Percentiles rank a stretch among this genome's conserved stretches.
phyloP scores from a whole-genome alignment of 1,140 invertebrate genomes.

The Phortica variegata region DNA sequence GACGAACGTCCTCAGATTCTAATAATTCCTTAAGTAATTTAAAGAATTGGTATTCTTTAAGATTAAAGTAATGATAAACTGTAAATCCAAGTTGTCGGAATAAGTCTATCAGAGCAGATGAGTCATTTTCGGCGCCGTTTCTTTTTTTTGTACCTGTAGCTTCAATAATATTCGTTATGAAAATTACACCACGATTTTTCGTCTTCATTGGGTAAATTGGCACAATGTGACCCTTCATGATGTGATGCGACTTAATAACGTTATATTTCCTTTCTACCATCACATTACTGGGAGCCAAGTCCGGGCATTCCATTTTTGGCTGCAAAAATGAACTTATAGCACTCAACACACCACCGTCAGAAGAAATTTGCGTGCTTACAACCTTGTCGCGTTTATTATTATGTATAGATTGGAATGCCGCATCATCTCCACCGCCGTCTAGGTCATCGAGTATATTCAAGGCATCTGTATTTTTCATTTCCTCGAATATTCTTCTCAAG shows the following conservation, averaged over 20 bases:
- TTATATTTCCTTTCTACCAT: no score
- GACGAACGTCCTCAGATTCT: constrained; percentile 36
- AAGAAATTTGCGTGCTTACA: no score
- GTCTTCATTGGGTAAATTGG: no score
- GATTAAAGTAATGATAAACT: constrained; percentile 54
- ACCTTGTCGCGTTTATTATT: no score
- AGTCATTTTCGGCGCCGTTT: constrained; percentile 59
- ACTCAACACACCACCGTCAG: no score
- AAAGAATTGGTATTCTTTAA: constrained; percentile 57
- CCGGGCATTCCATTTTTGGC: no score
- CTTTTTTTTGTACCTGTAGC: constrained; percentile 51
- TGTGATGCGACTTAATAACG: no score
- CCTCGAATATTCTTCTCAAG: constrained; percentile 16
- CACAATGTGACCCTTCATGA: no score
- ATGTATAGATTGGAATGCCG: no score
- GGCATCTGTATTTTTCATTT: constrained; percentile 12
- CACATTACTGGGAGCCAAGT: no score
- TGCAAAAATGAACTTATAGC: no score
- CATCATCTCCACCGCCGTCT: no score
- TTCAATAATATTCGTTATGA: constrained; percentile 63
- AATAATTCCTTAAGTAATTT: constrained; percentile 49
- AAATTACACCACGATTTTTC: constrained; percentile 61
- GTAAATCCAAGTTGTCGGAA: constrained; percentile 62
- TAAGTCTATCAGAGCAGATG: constrained; percentile 58
- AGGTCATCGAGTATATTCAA: constrained; percentile 18